Base-by-base conservation (phyloP, 2,797 vertebrate genomes). In the Oceanodroma leucorhoa region DNA sequence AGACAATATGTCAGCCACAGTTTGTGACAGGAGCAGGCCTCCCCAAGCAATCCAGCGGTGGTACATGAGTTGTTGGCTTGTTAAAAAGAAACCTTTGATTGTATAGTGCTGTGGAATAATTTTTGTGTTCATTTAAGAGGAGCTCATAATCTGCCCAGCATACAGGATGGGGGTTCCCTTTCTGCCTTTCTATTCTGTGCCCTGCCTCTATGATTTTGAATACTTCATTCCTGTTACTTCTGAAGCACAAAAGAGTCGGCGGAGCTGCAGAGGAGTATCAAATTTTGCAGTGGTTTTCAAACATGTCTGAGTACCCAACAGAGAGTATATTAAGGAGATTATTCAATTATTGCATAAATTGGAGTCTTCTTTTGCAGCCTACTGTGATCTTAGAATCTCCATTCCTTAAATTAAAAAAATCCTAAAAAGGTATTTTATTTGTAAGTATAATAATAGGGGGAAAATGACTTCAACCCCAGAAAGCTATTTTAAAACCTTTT, bases 271-370 rank as follows among this genome's bases (percentile, higher is more conserved):
- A 64, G 45, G n/a, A 75, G 20, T 18, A 34, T 54, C 17, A 81
- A 54, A 81, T 75, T 83, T 83, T 84, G 21, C 65, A 81, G 30
- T 45, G 58, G 18, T 29, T 92, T 96, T 91, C 64, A 69, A 72
- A 83, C 29, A 18, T 65, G 30, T 61, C 58, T 55, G n/a, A 86
- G 69, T 87, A 72, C 29, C 82, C 84, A 82, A 70, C 41, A 57
- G 67, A 92, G 51, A 79, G n/a, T 82, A 65, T 87, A 57, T 89
- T 89, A 91, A 62, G 46, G 30, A 79, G 51, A 93, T 87, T 82
- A 91, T 92, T 85, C 89, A 94, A 93, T 95, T 94, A 95, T 77
- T 62, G 6, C 51, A 85, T 29, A 79, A 87, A 92, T 65, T 87
- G 60, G 40, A 73, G 30, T 60, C 14, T 70, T 92, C 40, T 78